Base-by-base conservation (phyloP, 2,113 vertebrate species). In the Ornithorhynchus anatinus region DNA sequence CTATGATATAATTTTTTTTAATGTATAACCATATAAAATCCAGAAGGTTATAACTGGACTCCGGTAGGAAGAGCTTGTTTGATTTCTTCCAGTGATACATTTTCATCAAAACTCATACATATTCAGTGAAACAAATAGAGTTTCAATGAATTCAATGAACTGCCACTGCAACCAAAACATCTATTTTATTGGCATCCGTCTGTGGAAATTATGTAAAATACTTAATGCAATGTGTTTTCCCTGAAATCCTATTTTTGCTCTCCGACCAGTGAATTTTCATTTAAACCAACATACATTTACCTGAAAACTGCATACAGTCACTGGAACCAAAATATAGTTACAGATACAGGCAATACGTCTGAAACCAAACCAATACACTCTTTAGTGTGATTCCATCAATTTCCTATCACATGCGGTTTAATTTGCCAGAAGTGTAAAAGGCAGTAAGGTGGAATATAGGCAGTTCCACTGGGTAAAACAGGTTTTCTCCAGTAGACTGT, bases 181-280 rank as follows among this genome's bases (percentile, higher is more conserved):
- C 20, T 22, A 47, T 70, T 66, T 47, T 38, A n/a, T 42, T 23
- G 38, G 2, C 35, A 25, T 76, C 78, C 73, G 65, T 54, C 65
- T 37, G 54, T 31, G 44, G 27, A 40, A 67, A 74, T 78, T 44
- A 40, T 50, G 51, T 47, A 45, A 78, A 84, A 63, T 53, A 31
- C 48, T 50, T 60, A 50, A 73, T n/a, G 32, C 52, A n/a, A 22
- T 71, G 60, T 58, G 57, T 68, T 63, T 50, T 70, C 52, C 33
- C 36, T 11, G 53, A 56, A 53, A 45, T 44, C 56, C 57, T 60
- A 39, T 42, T 64, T 84, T 73, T 68, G 40, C 61, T 68, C 76
- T 48, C 75, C 52, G n/a, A 45, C 31, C 48, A 57, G 64, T 68
- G 29, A 73, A 32, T 76, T 73, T 73, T 70, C 69, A 60, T 76